Conservation (phyloP, 2,113 vertebrate species). For the Mionectes macconnelli region DNA sequence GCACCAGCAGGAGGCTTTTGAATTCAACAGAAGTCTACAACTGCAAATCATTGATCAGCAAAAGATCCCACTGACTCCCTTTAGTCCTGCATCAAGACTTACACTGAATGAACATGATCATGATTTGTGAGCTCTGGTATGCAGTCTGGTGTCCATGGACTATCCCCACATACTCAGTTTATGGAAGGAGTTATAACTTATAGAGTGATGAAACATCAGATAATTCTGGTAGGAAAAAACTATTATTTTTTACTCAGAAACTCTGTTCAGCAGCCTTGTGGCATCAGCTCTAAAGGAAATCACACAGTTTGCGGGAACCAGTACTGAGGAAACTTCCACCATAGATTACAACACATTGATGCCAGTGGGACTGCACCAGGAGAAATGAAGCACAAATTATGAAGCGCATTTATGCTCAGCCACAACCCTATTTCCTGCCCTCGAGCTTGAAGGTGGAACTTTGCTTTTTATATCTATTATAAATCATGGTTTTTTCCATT, state of each 20-base stretch:
- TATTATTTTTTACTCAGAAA: not conserved
- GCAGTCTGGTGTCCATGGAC: not conserved
- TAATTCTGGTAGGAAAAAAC: not conserved
- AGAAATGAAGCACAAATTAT: not conserved
- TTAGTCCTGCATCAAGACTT: not conserved
- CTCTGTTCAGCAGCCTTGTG: not conserved
- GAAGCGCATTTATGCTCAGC: not conserved
- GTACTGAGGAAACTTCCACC: not conserved
- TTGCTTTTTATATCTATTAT: slow-evolving; percentile 45
- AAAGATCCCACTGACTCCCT: not conserved
- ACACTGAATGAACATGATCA: not conserved
- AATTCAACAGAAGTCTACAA: not conserved
- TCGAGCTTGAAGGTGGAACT: slow-evolving; percentile 32
- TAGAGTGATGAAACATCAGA: not conserved
- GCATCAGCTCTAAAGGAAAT: not conserved
- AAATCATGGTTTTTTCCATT: slow-evolving; percentile 33
- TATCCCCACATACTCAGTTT: not conserved
- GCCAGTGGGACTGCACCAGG: not conserved
- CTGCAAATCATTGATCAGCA: slow-evolving; percentile 4
- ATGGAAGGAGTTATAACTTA: not conserved
- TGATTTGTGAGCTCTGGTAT: not conserved
- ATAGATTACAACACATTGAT: not conserved
- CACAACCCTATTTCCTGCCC: slow-evolving; percentile 35
- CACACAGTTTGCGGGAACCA: not conserved
- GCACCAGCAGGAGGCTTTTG: slow-evolving; percentile 7